These are phyloP conservation scores for Salarias fasciatus DNA, from an alignment of 2,797 vertebrate species.

Conservation along the genomic window DNA sequence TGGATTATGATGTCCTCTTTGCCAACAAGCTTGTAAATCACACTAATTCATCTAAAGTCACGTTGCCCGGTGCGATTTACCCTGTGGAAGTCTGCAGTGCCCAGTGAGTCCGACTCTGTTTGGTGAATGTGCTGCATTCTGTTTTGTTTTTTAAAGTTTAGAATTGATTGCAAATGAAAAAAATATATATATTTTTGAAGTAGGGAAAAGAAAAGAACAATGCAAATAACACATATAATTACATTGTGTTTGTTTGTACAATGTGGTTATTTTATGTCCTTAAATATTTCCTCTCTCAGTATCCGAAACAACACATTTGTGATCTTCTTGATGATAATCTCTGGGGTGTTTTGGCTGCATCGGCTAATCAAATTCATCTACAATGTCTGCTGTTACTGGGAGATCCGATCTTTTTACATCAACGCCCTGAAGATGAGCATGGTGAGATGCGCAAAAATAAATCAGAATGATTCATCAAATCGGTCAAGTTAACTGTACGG, in stretches of 20 bases:
- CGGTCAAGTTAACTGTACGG: no score
- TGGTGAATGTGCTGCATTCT: no score
- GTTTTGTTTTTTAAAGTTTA: no score
- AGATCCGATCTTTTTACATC: conserved; percentile 97
- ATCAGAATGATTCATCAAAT: no score
- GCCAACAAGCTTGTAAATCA: conserved; percentile 98
- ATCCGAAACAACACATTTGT: conserved; percentile 93
- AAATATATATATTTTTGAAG: no score
- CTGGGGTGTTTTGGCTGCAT: conserved; percentile 97
- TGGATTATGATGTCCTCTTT: conserved; percentile 98
- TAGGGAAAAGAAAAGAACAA: no score
- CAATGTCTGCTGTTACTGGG: conserved; percentile 99
- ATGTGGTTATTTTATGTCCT: no score
- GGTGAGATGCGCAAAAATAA: conserved; percentile 79
- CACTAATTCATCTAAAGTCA: conserved; percentile 95
- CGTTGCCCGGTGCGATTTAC: conserved; percentile 95
- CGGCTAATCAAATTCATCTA: conserved; percentile 97
- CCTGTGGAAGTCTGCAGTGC: conserved; percentile 91
- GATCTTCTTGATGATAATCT: conserved; percentile 92
- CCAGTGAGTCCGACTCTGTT: conserved; percentile 78
- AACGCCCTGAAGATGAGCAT: conserved; percentile 94
- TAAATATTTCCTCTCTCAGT: conserved; percentile 70
- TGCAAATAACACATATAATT: no score
- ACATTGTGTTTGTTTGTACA: no score
- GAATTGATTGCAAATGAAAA: no score